phyloP scores from a whole-genome alignment of 2,888 invertebrate species.

The Drosophila trichaetosa region DNA sequence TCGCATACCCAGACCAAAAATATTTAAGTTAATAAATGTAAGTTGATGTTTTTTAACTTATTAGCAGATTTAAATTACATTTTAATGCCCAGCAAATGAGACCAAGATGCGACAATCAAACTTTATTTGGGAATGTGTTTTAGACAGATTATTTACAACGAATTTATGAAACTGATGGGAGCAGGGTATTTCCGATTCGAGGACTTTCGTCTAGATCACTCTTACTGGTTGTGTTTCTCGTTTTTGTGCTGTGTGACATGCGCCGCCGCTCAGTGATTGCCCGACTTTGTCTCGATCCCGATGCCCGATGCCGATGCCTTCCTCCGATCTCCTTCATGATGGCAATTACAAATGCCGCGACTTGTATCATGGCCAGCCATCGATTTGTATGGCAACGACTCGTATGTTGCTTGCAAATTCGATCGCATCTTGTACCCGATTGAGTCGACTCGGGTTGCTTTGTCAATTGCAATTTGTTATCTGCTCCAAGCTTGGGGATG shows the following conservation, averaged over 20 bases:
- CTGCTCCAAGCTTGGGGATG: constrained; percentile 40
- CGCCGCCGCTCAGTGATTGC: constrained; percentile 75
- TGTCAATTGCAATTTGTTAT: constrained; percentile 84
- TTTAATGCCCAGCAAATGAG: background rate
- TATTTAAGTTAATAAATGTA: background rate
- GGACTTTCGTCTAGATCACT: background rate
- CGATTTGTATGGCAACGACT: constrained; percentile 74
- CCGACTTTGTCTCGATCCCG: constrained; percentile 41
- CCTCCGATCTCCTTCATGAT: constrained; percentile 22
- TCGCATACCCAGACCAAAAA: background rate
- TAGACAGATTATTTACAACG: no score
- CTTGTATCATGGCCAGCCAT: constrained; percentile 82
- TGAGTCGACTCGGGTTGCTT: constrained; percentile 69
- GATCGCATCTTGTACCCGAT: constrained; percentile 81
- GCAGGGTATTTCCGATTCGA: constrained; percentile 15
- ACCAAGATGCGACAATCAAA: background rate
- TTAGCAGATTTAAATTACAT: no score
- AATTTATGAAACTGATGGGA: background rate
- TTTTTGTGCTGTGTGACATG: constrained; percentile 67
- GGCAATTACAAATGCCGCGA: constrained; percentile 77
- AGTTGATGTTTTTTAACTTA: background rate
- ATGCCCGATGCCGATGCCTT: constrained; percentile 16
- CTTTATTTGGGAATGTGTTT: background rate
- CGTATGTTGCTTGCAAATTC: constrained; percentile 79
- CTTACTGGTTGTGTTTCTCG: background rate